These are phyloP conservation scores for Melinopterus prodromus DNA, from an alignment of 2,888 invertebrate genomes.

Conservation along the genomic window DNA sequence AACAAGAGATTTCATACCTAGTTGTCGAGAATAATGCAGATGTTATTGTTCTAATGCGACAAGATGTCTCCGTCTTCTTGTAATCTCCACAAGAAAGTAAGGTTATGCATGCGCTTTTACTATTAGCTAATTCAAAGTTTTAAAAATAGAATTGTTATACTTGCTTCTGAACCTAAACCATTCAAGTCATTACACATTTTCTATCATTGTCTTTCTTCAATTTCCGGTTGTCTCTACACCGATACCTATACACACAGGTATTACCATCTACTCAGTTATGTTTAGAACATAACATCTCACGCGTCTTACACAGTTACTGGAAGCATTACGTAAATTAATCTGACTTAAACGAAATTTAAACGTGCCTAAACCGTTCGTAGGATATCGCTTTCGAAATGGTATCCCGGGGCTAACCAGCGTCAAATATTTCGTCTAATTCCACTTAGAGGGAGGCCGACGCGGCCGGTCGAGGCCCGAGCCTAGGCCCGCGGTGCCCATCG, in stretches of 20 bases:
- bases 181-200: too few species aligned
- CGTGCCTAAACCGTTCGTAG: background rate
- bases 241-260: background rate
- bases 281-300: background rate
- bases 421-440: slow-evolving; percentile 17
- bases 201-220: too few species aligned
- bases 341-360: background rate
- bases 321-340: background rate
- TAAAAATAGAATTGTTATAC: too few species aligned
- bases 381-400: slow-evolving; percentile 12
- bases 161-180: too few species aligned
- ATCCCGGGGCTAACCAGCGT: slow-evolving; percentile 7
- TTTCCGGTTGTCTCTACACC: too few species aligned
- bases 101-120: too few species aligned
- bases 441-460: slow-evolving; percentile 11
- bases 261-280: background rate
- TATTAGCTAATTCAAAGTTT: too few species aligned
- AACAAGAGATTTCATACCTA: too few species aligned
- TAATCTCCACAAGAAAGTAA: too few species aligned
- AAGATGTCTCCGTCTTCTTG: too few species aligned
- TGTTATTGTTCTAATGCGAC: too few species aligned
- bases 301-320: background rate
- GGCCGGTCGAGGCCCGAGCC: slow-evolving; percentile 7
- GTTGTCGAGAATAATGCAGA: too few species aligned
- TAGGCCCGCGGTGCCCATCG: slow-evolving; percentile 7